A percentile compares a stretch with the other conserved stretches of the same genome.
Conservation (phyloP, 1,140 invertebrate species). For the Aphelenchoides avenae region DNA sequence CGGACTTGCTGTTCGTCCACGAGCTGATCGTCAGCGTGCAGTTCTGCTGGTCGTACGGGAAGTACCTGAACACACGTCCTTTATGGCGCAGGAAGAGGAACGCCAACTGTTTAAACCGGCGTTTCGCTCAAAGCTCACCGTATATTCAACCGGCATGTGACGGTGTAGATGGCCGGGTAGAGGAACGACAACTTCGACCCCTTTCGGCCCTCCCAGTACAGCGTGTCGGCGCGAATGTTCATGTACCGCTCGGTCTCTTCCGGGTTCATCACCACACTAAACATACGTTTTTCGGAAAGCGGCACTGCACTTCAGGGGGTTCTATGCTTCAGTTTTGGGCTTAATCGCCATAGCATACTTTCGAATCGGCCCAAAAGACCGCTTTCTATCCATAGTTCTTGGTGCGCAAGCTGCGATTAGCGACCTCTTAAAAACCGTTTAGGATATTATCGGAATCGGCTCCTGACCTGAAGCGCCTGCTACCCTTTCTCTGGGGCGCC, state of each 20-base stretch:
- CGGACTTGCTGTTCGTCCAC: constrained; percentile 56
- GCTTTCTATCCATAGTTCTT: too few species aligned
- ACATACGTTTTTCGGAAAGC: constrained; percentile 8
- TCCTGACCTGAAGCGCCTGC: too few species aligned
- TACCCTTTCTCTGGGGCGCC: constrained; percentile 40
- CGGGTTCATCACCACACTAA: constrained; percentile 53
- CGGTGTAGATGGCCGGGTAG: constrained; percentile 48
- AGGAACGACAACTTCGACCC: constrained; percentile 53
- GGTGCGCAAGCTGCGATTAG: too few species aligned
- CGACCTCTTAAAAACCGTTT: too few species aligned
- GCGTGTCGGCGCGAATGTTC: constrained; percentile 51
- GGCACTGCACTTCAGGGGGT: too few species aligned
- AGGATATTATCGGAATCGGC: too few species aligned
- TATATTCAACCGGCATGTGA: constrained; percentile 56
- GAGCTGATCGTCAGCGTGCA: constrained; percentile 56
- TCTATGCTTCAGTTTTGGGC: too few species aligned
- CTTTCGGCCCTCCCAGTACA: constrained; percentile 46
- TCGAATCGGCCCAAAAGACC: too few species aligned
- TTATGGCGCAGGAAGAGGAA: neutral
- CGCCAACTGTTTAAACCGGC: constrained; percentile 2
- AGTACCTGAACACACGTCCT: constrained; percentile 42
- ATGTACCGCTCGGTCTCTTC: constrained; percentile 59
- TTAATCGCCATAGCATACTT: too few species aligned
- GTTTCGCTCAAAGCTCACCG: constrained; percentile 21
- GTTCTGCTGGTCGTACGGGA: constrained; percentile 58